These are phyloP conservation scores for Agonopterix alstromeriana DNA, from an alignment of 2,888 invertebrate species.

Conservation along the genomic window DNA sequence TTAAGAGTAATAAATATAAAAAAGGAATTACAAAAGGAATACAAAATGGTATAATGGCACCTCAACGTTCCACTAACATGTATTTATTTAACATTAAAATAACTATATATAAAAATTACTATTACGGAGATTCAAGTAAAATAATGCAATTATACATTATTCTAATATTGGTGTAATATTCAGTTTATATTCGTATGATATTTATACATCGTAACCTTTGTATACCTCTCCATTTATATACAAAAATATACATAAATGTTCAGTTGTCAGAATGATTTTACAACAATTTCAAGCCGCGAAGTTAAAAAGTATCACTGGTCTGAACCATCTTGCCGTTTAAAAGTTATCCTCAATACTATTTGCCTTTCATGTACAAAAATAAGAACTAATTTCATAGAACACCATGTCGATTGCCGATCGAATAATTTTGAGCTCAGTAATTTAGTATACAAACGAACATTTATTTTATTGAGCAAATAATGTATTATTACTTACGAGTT, in stretches of 20 bases:
- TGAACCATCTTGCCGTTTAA: slow-evolving; percentile 19
- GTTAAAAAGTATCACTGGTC: slow-evolving; percentile 37
- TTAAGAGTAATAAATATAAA: slow-evolving; percentile 7
- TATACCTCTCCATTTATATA: slow-evolving; percentile 66
- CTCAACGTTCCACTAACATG: slow-evolving; percentile 61
- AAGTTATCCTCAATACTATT: slow-evolving; percentile 23
- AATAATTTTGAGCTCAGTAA: slow-evolving; percentile 26
- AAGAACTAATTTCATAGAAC: slow-evolving; percentile 48
- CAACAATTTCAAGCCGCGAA: slow-evolving; percentile 21
- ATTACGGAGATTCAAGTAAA: slow-evolving; percentile 70
- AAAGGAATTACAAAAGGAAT: slow-evolving; percentile 38
- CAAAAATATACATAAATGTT: slow-evolving; percentile 73
- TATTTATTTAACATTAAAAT: slow-evolving; percentile 47
- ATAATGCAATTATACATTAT: slow-evolving; percentile 48
- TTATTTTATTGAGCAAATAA: slow-evolving; percentile 35
- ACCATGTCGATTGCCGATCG: slow-evolving; percentile 15
- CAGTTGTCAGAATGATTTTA: slow-evolving; percentile 32
- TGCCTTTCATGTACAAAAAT: slow-evolving; percentile 49
- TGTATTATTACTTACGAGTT: slow-evolving; percentile 17
- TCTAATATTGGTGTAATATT: slow-evolving; percentile 45
- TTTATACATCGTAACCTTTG: slow-evolving; percentile 58
- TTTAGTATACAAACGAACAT: slow-evolving; percentile 6
- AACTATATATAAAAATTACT: slow-evolving; percentile 62
- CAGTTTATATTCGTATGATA: slow-evolving; percentile 47
- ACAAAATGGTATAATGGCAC: slow-evolving; percentile 72